These are phyloP conservation scores for Eumacrocentrus americanus DNA, from an alignment of 2,888 invertebrate species.

Conservation along the genomic window DNA sequence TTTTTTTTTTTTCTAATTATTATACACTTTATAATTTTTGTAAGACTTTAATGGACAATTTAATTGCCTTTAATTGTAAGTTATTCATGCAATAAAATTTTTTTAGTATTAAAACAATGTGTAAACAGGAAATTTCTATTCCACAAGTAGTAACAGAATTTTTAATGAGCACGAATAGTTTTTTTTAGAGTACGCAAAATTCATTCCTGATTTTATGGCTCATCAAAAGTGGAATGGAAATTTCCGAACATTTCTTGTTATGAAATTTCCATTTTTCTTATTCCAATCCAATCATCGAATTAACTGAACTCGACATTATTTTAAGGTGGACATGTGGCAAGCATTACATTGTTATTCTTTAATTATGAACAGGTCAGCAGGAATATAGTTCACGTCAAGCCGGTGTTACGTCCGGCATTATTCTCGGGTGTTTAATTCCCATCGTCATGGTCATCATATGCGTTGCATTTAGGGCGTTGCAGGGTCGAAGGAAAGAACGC, in stretches of 20 bases:
- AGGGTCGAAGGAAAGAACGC: slow-evolving; percentile 64
- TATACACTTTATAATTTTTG: slow-evolving; percentile 25
- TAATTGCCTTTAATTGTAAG: slow-evolving; percentile 19
- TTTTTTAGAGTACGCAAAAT: neutral
- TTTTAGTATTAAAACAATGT: slow-evolving; percentile 35
- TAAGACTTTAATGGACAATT: slow-evolving; percentile 32
- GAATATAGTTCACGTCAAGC: slow-evolving; percentile 80
- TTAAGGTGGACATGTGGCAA: neutral
- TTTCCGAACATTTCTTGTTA: slow-evolving; percentile 51
- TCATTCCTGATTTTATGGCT: neutral
- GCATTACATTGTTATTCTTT: slow-evolving; percentile 9
- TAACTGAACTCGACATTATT: neutral
- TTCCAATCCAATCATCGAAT: neutral
- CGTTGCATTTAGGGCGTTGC: slow-evolving; percentile 69
- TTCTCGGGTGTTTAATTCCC: slow-evolving; percentile 78
- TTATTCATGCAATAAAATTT: slow-evolving; percentile 31
- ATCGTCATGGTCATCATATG: slow-evolving; percentile 74
- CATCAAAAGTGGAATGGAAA: slow-evolving; percentile 62
- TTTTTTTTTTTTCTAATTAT: slow-evolving; percentile 14
- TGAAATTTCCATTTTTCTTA: slow-evolving; percentile 47
- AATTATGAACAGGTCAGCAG: slow-evolving; percentile 70
- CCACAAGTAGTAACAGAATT: slow-evolving; percentile 49
- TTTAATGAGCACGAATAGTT: slow-evolving; percentile 9
- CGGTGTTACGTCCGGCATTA: slow-evolving; percentile 78
- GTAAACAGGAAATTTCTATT: slow-evolving; percentile 60